phyloP scores from a whole-genome alignment of 2,888 invertebrate species.

The Agrochola circellaris region DNA sequence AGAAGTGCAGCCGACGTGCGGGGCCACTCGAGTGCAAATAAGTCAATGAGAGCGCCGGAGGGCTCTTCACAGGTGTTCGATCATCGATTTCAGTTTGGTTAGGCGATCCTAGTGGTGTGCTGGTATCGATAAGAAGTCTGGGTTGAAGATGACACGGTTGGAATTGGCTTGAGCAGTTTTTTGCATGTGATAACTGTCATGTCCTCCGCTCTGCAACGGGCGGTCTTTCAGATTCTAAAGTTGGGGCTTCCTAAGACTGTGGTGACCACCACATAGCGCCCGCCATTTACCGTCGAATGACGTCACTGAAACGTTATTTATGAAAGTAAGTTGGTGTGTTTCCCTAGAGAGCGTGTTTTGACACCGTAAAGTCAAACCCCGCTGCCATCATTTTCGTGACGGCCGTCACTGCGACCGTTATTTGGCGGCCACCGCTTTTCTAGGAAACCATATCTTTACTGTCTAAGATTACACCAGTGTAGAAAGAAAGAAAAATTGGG shows the following conservation, averaged over 20 bases:
- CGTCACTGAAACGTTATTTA: neutral
- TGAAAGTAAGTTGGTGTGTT: neutral
- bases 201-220: neutral
- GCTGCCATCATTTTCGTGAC: too few species aligned
- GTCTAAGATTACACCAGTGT: neutral
- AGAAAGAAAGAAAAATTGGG: neutral
- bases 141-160: neutral
- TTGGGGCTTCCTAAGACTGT: neutral
- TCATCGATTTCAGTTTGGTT: slow-evolving; percentile 77
- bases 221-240: neutral
- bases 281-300: neutral
- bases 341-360: neutral
- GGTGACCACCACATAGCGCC: neutral
- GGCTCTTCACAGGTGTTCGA: slow-evolving; percentile 84
- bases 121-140: slow-evolving; percentile 58
- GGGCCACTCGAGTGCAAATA: slow-evolving; percentile 71
- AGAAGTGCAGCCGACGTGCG: slow-evolving; percentile 66
- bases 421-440: neutral
- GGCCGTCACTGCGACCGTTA: neutral
- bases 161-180: neutral
- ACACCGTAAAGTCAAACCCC: too few species aligned
- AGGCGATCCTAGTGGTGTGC: slow-evolving; percentile 68
- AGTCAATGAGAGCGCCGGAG: slow-evolving; percentile 72
- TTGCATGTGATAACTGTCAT: neutral
- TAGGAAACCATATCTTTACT: neutral